Base-by-base conservation (phyloP, 2,888 invertebrate genomes). In the Drosophila nr. perissopoda region DNA sequence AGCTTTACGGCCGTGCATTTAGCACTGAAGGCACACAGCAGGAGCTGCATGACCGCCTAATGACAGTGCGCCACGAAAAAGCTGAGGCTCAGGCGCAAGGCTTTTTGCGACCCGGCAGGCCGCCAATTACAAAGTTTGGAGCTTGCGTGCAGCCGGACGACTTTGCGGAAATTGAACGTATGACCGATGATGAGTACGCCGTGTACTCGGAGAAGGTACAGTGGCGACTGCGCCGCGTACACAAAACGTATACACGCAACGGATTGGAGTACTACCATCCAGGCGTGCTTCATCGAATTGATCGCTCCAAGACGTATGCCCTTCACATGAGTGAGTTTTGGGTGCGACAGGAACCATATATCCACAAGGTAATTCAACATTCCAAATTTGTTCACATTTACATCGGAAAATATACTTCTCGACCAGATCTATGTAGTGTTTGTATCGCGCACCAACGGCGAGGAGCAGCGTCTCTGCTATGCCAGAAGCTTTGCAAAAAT, bases 51-150 rank as follows among this genome's bases (percentile, higher is more conserved):
- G 75, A 67, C 2, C 78, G 77, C 2, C 38, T 78, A 18, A 16
- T 59, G 29, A 21, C 27, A 33, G 71, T 75, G 5, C 61, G 77
- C 5, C 52, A 65, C 49, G 78, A 78, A 10, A 61, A 75, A 31
- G 75, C 75, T 7, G 78, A 78, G 52, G 75, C 78, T 21, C 77
- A 78, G 42, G 78, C 76, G 10, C 71, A 78, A 45, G 77, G 77
- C 11, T 67, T 56, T n/a, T 38, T 62, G 13, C 63, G 71, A 4
- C 71, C 77, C 1, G 78, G 75, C 13, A 60, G 78, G 7, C 25
- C 78, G 2, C 77, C 75, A 10, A 60, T 78, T 16, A 10, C 48
- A 6, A 75, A 75, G 13, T 68, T 62, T 65, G 78, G 42, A 27
- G 71, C 53, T 21, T 62, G 58, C 18, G 77, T 78, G 38, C 75